Evolutionary conservation across 2,113 vertebrate species (phyloP).

Genomic region (Psettodes erumei): DNA sequence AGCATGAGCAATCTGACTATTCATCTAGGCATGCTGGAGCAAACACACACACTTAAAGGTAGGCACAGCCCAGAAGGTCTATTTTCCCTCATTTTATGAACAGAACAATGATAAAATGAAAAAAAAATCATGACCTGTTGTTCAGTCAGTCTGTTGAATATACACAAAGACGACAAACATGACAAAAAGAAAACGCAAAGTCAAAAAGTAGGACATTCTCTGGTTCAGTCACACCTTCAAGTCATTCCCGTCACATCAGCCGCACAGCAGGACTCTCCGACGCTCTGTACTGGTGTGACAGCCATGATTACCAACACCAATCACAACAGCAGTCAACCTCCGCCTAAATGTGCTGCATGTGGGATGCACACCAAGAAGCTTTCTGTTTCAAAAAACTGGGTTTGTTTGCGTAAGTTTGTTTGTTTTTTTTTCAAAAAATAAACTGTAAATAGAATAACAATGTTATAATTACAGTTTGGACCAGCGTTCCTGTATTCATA

Average conservation of each 20-base stretch:
- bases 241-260: slow-evolving; percentile 42
- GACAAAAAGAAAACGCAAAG: neutral
- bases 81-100: slow-evolving; percentile 5
- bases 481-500: no score
- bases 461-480: no score
- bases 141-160: slow-evolving; percentile 5
- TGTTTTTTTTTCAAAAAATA: no score
- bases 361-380: neutral
- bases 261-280: slow-evolving; percentile 29
- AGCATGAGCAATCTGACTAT: slow-evolving; percentile 46
- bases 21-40: slow-evolving; percentile 34
- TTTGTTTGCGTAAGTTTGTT: no score
- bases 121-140: neutral
- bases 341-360: neutral
- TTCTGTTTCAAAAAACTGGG: neutral
- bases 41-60: slow-evolving; percentile 28
- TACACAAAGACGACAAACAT: neutral
- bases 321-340: slow-evolving; percentile 1
- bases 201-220: slow-evolving; percentile 47
- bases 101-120: neutral
- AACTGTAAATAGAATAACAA: no score
- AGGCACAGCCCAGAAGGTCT: neutral
- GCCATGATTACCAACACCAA: slow-evolving; percentile 31
- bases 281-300: slow-evolving; percentile 6
- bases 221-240: slow-evolving; percentile 42